Base-by-base conservation (phyloP, 2,113 vertebrate species). In the Dendrocopos noguchii region DNA sequence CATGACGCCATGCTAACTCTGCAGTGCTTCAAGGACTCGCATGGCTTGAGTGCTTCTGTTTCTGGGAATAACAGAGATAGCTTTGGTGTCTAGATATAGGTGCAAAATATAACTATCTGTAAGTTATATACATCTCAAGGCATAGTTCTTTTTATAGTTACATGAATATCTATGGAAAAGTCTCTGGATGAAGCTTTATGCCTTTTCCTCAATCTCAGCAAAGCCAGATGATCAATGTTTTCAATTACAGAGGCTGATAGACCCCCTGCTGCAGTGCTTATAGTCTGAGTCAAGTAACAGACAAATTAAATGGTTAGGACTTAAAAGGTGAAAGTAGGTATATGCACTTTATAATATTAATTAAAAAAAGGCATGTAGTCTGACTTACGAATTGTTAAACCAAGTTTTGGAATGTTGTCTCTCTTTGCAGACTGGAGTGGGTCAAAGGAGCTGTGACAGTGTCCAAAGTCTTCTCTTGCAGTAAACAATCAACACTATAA, bases 191-290 rank as follows among this genome's bases (percentile, higher is more conserved):
- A 72, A 27, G 17, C 60, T 82, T 33, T 47, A 29, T 82, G 71
- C n/a, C 16, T 59, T 70, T 78, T 64, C 29, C 31, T 89, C 1
- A 2, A 7, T 28, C 10, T 11, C 55, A 47, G 57, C 31, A 47
- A 56, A 74, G 59, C 50, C 10, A 3, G 0, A 0, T 44, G 61
- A 24, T 72, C 22, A 9, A 7, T n/a, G 39, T 46, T 46, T 10
- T 60, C 24, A 76, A 6, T 47, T n/a, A 8, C 0, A n/a, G 85
- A 56, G 19, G 36, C n/a, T 94, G 79, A 47, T 22, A 39, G 65
- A 68, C 4, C 22, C 13, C 20, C 15, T 83, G 56, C 42, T 91
- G 57, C 65, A 80, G 36, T n/a, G 57, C 20, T 61, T 65, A 4
- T 3, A 31, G 24, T 21, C 29, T 29, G 39, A 95, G 59, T 77